Base-by-base conservation (phyloP, 2,888 invertebrate genomes). In the Sphaerophoria rueppellii region DNA sequence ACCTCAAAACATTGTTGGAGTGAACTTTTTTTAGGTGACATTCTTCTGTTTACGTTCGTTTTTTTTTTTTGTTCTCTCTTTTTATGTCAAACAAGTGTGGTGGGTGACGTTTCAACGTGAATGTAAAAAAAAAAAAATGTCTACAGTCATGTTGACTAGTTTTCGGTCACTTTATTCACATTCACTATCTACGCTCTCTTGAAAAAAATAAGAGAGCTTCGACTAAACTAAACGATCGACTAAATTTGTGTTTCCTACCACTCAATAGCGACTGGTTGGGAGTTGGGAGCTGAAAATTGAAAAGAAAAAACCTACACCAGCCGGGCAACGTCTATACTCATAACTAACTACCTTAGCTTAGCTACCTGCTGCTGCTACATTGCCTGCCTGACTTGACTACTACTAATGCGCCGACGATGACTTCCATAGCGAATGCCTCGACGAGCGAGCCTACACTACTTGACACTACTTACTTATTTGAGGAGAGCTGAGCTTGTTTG, bases 401-500 rank as follows among this genome's bases (percentile, higher is more conserved):
- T 37, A 35, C 65, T 16, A 65, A 48, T 40, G 54, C 67, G 52
- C 37, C 40, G 6, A 40, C 12, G 12, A 9, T 43, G 40, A 9
- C 43, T 43, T 12, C 46, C 46, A 46, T 12, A 14, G 48, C 48
- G 12, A 50, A 14, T 65, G 35, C 63, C 48, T 48, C 65, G 5
- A 12, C n/a, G 40, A 9, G 16, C 52, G 48, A 67, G 58, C 74
- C 65, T 50, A 78, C 74, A 50, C 24, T 24, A 24, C 32, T 40
- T 34, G 12, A 52, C n/a, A 58, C 76, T 48, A 55, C 54, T 76
- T 61, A 40, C 40, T 40, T 58, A 24, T 24, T 24, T 24, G 24
- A 24, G 24, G 80, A 77, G 80, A 76, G 77, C 74, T 85, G 73
- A 85, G 80, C 73, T 72, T 85, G 81, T 77, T 81, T 81, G 76